Percentiles rank a stretch among this genome's conserved stretches.
These are phyloP conservation scores for Podotricha telesiphe DNA, from an alignment of 2,888 invertebrate species.

Conservation along the genomic window DNA sequence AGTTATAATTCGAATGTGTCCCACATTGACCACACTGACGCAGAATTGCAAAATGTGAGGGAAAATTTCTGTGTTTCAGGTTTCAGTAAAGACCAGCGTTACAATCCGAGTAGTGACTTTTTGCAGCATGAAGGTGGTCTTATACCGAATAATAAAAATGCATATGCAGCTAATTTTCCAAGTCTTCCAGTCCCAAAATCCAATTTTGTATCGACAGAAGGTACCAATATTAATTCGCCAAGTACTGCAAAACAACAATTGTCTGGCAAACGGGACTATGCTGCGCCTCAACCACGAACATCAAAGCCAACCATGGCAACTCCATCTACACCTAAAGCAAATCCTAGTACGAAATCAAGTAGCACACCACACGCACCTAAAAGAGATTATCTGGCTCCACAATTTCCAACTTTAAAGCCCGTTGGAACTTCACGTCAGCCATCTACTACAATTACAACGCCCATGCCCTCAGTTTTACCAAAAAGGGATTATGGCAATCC, in stretches of 20 bases:
- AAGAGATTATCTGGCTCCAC: constrained; percentile 60
- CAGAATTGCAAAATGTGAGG: too few species aligned
- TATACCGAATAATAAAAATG: constrained; percentile 54
- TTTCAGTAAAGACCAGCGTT: constrained; percentile 53
- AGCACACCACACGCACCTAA: constrained; percentile 46
- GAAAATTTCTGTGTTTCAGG: constrained; percentile 54
- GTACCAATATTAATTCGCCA: constrained; percentile 31
- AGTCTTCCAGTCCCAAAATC: constrained; percentile 46
- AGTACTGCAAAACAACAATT: constrained; percentile 43
- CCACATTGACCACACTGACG: too few species aligned
- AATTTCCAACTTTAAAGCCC: constrained; percentile 50
- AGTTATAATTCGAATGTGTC: too few species aligned
- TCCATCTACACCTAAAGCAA: constrained; percentile 36
- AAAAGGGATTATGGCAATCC: constrained; percentile 63
- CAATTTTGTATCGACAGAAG: constrained; percentile 41
- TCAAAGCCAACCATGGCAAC: constrained; percentile 39
- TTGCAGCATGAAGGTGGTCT: constrained; percentile 67
- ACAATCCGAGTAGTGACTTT: constrained; percentile 69
- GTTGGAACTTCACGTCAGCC: constrained; percentile 35
- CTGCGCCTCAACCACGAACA: constrained; percentile 62
- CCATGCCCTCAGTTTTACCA: constrained; percentile 45
- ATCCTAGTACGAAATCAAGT: constrained; percentile 37
- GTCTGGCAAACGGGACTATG: constrained; percentile 64
- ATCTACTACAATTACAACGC: constrained; percentile 33
- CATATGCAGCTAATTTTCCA: constrained; percentile 58